phyloP scores from a whole-genome alignment of 2,113 vertebrate species.

The Ictidomys tridecemlineatus region DNA sequence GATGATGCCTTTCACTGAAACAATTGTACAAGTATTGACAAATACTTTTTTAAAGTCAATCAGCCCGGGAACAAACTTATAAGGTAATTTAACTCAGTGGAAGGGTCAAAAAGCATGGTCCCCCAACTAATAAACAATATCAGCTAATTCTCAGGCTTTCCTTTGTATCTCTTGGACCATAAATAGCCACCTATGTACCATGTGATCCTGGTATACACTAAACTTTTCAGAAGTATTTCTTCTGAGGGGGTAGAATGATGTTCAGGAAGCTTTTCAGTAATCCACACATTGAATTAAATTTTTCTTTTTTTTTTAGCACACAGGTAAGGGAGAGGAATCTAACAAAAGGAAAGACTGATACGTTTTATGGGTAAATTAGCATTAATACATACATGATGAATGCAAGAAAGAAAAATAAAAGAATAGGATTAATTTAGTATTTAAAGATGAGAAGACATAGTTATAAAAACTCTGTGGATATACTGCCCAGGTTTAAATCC shows the following conservation, averaged over 20 bases:
- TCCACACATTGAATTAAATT: not conserved
- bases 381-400: too few relatives aligned
- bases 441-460: not conserved
- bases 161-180: not conserved
- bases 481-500: not conserved
- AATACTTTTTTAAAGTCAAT: constrained; percentile 21
- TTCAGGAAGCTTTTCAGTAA: not conserved
- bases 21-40: not conserved
- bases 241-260: not conserved
- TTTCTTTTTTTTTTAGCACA: not conserved
- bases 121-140: not conserved
- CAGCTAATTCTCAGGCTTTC: not conserved
- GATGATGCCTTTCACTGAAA: not conserved
- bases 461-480: not conserved
- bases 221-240: not conserved
- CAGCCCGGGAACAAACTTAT: not conserved
- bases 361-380: not conserved
- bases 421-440: not conserved
- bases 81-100: not conserved
- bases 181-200: not conserved
- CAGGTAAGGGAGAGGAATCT: not conserved
- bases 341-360: not conserved
- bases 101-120: not conserved
- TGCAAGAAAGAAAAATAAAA: not conserved
- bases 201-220: not conserved